Percentiles rank a stretch among this genome's conserved stretches.
These are phyloP conservation scores for Piprites chloris DNA, from an alignment of 2,113 vertebrate species.

Conservation along the genomic window DNA sequence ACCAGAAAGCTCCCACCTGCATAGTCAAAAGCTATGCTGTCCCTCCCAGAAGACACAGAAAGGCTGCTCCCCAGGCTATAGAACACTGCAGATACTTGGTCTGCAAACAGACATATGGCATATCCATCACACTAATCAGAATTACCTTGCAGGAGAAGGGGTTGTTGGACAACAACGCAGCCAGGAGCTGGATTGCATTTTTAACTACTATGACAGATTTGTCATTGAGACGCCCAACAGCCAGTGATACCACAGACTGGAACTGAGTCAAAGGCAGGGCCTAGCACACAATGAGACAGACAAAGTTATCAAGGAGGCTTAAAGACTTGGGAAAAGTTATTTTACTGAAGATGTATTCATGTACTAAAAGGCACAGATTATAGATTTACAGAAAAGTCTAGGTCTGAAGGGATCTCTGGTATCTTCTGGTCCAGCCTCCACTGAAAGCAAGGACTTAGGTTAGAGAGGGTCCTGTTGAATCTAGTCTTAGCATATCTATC, in stretches of 20 bases:
- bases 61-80: not conserved
- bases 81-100: not conserved
- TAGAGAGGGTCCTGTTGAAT: not conserved
- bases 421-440: not conserved
- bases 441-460: not conserved
- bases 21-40: not conserved
- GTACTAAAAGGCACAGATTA: not conserved
- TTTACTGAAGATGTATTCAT: not conserved
- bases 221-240: constrained; percentile 89
- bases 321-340: not conserved
- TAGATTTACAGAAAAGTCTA: not conserved
- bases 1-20: not conserved
- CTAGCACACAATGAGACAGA: constrained; percentile 54
- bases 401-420: not conserved
- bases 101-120: not conserved
- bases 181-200: constrained; percentile 92
- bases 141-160: constrained; percentile 95
- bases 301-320: not conserved
- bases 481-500: not conserved
- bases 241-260: constrained; percentile 84
- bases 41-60: not conserved
- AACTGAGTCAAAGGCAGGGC: constrained; percentile 87
- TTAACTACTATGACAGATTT: constrained; percentile 90
- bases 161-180: constrained; percentile 92
- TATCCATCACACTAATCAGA: rapidly evolving